Conservation (phyloP, 2,113 vertebrate species). For the Microcebus murinus region DNA sequence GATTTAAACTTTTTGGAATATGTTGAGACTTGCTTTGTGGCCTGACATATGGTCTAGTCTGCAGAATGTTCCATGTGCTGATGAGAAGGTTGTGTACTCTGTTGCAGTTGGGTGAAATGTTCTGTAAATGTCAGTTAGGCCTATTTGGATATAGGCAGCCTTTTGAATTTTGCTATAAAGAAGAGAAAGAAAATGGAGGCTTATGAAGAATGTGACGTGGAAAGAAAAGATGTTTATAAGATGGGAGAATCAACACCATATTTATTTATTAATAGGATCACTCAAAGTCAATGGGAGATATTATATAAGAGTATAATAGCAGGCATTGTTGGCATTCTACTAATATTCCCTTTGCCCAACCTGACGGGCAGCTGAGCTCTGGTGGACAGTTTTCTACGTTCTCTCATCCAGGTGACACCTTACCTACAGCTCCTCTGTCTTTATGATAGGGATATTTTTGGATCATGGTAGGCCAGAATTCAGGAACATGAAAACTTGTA, state of each 20-base stretch:
- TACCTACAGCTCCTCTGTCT: not conserved
- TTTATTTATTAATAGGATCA: not conserved
- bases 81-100: not conserved
- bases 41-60: not conserved
- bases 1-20: not conserved
- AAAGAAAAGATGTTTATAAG: not conserved
- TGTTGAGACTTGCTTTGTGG: not conserved
- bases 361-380: not conserved
- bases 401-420: not conserved
- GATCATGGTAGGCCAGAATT: not conserved
- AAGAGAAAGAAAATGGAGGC: not conserved
- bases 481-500: not conserved
- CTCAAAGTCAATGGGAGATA: too few species aligned
- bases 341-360: not conserved
- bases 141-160: not conserved
- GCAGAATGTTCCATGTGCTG: not conserved
- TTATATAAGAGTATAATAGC: not conserved
- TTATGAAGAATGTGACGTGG: not conserved
- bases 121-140: not conserved
- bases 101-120: not conserved
- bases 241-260: not conserved
- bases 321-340: not conserved
- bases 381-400: not conserved
- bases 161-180: not conserved
- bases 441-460: not conserved